Conservation (phyloP, 2,797 vertebrate species). For the Hemitrygon akajei region DNA sequence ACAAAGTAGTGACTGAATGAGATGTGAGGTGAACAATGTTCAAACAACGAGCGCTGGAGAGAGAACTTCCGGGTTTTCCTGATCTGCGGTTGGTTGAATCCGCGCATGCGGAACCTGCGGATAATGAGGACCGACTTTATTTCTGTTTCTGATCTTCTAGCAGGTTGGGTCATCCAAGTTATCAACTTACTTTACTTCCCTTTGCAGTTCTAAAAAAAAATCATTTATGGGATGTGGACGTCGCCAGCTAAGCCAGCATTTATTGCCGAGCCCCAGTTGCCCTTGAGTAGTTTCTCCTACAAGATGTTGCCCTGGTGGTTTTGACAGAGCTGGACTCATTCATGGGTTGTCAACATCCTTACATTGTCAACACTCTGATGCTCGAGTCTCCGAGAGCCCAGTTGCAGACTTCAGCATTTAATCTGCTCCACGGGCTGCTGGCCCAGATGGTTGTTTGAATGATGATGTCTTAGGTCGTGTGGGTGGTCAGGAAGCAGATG, state of each 20-base stretch:
- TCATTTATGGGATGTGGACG: too few relatives aligned
- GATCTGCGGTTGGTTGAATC: too few relatives aligned
- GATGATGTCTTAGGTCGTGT: not conserved
- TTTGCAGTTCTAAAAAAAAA: too few relatives aligned
- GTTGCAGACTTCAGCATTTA: not conserved
- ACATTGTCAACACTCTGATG: not conserved
- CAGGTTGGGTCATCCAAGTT: not conserved
- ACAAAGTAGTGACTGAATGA: too few relatives aligned
- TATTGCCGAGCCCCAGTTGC: too few relatives aligned
- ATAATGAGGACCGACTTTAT: too few relatives aligned
- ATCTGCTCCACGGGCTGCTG: not conserved
- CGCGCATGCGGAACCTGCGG: too few relatives aligned
- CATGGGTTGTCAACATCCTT: not conserved
- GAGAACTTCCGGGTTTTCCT: too few relatives aligned
- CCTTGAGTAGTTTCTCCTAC: not conserved
- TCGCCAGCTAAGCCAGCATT: too few relatives aligned
- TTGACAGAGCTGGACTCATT: not conserved
- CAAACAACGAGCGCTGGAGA: too few relatives aligned
- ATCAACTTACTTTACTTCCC: not conserved
- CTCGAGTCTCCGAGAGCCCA: not conserved
- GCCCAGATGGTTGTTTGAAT: not conserved
- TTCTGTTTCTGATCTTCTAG: not conserved
- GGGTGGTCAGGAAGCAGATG: not conserved
- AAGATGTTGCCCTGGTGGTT: not conserved
- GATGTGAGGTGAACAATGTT: too few relatives aligned